A percentile compares a stretch with the other conserved stretches of the same genome.
Evolutionary conservation across 2,888 invertebrate genomes (phyloP).

Genomic region (Dasypolia templi): DNA sequence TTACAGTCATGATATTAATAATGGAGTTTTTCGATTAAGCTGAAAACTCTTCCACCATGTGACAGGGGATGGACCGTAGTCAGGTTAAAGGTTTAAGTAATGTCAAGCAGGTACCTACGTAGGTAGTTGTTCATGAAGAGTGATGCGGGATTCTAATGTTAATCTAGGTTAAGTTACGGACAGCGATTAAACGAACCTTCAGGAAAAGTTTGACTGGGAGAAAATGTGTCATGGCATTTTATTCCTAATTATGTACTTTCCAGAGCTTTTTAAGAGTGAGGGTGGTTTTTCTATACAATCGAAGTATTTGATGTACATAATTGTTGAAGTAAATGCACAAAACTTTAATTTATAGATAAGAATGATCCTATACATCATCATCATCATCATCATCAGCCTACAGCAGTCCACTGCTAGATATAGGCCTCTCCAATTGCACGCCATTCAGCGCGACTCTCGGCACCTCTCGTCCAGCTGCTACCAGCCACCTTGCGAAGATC

Average conservation of each 20-base stretch:
- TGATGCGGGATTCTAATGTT: background rate
- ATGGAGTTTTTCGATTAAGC: constrained; percentile 18
- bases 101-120: constrained; percentile 3
- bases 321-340: background rate
- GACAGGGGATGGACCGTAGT: constrained; percentile 34
- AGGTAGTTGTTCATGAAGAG: constrained; percentile 1
- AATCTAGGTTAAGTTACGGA: background rate
- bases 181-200: background rate
- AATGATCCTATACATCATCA: no score
- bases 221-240: background rate
- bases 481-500: no score
- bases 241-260: background rate
- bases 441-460: no score
- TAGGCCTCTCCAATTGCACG: no score
- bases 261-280: background rate
- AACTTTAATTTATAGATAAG: background rate
- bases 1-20: constrained; percentile 12
- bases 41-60: constrained; percentile 18
- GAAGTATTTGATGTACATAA: background rate
- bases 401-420: no score
- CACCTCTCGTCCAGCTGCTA: no score
- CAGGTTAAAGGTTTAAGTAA: constrained; percentile 36
- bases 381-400: no score
- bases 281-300: background rate
- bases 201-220: background rate